phyloP scores from a whole-genome alignment of 2,113 vertebrate genomes.

The Campylomormyrus numenius region DNA sequence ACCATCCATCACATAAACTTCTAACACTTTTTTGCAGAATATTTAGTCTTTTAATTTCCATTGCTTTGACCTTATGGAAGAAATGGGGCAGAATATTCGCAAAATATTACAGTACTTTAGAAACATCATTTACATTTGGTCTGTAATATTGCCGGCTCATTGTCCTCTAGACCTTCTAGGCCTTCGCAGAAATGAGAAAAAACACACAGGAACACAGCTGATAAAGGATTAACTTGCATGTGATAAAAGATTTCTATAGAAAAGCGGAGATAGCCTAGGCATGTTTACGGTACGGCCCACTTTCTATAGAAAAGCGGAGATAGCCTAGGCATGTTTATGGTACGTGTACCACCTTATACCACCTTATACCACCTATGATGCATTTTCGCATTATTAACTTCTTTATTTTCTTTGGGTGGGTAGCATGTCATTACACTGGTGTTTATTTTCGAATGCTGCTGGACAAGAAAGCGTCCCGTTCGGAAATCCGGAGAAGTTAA shows the following conservation, averaged over 20 bases:
- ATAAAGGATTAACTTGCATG: not conserved
- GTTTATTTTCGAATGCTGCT: not conserved
- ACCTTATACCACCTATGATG: too few species aligned
- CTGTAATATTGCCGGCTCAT: not conserved
- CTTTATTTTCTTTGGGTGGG: not conserved
- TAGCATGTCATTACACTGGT: not conserved
- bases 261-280: not conserved
- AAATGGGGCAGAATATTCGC: not conserved
- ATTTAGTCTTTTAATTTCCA: not conserved
- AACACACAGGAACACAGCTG: not conserved
- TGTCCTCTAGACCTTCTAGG: not conserved
- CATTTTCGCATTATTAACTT: not conserved
- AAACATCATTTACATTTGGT: not conserved
- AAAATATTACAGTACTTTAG: not conserved
- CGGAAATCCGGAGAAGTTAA: not conserved
- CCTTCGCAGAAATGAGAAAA: not conserved
- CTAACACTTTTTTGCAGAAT: not conserved
- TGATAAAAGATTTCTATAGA: not conserved
- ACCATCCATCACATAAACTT: not conserved
- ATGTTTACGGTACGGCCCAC: not conserved
- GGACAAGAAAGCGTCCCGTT: not conserved
- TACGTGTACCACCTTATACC: too few species aligned
- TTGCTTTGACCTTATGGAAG: not conserved
- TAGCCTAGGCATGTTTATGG: not conserved
- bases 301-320: too few species aligned